These are phyloP conservation scores for Picus viridis DNA, from an alignment of 2,797 vertebrate genomes.

Conservation along the genomic window DNA sequence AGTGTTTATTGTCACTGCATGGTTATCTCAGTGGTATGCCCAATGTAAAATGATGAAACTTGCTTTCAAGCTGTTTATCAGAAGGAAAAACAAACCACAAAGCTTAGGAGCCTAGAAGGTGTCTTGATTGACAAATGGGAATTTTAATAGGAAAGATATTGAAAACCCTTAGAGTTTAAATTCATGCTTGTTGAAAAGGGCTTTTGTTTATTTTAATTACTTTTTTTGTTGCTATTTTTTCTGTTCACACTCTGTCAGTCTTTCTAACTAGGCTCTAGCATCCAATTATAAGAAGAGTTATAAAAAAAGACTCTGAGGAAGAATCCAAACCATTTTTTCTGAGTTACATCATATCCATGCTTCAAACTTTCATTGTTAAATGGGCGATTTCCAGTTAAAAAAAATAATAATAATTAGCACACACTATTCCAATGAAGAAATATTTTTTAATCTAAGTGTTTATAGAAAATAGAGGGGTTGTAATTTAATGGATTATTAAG, in stretches of 20 bases:
- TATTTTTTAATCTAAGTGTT: not conserved
- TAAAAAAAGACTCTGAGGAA: not conserved
- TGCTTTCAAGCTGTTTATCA: slow-evolving; percentile 53
- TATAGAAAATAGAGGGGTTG: not conserved
- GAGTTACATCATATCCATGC: not conserved
- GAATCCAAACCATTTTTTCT: not conserved
- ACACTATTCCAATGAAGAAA: not conserved
- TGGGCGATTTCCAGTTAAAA: not conserved
- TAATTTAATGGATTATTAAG: not conserved
- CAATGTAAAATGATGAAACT: slow-evolving; percentile 52
- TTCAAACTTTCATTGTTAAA: not conserved
- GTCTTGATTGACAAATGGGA: slow-evolving; percentile 36
- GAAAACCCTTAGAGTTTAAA: not conserved
- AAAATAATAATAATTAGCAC: too few species aligned
- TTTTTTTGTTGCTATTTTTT: not conserved
- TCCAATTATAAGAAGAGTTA: not conserved
- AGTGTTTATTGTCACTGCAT: slow-evolving; percentile 64
- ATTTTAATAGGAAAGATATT: slow-evolving; percentile 38
- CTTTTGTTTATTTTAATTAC: not conserved
- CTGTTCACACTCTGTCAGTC: not conserved
- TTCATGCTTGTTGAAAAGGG: not conserved
- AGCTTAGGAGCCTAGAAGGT: not conserved
- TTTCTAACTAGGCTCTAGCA: not conserved
- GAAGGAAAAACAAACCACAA: slow-evolving; percentile 32
- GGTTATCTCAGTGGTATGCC: slow-evolving; percentile 34